These are phyloP conservation scores for Cottoperca gobio DNA, from an alignment of 2,797 vertebrate genomes.

Conservation along the genomic window DNA sequence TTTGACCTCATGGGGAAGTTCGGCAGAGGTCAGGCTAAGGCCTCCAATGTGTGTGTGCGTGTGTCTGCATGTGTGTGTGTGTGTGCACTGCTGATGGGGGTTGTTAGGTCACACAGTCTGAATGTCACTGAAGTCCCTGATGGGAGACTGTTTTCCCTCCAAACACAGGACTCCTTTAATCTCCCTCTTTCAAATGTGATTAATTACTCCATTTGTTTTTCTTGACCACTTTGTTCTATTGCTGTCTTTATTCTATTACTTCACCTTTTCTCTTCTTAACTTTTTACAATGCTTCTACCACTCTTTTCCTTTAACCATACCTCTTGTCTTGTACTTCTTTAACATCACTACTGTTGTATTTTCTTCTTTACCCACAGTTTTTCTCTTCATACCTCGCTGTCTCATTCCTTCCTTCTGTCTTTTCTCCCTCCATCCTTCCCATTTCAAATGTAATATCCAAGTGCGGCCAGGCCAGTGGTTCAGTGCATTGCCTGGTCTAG, in stretches of 20 bases:
- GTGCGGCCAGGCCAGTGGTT: conserved; percentile 55
- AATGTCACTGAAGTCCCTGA: conserved; percentile 36
- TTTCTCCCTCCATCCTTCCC: conserved; percentile 33
- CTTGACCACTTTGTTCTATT: conserved; percentile 12
- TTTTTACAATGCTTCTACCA: not conserved
- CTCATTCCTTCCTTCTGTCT: conserved; percentile 19
- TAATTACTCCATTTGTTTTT: conserved; percentile 66
- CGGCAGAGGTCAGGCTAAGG: conserved; percentile 57
- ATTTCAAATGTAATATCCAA: conserved; percentile 53
- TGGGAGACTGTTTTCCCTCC: conserved; percentile 69
- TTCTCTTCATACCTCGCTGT: conserved; percentile 1
- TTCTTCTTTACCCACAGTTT: conserved; percentile 3
- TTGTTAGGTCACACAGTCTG: conserved; percentile 38
- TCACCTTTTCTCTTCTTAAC: not conserved
- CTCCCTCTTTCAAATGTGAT: conserved; percentile 64
- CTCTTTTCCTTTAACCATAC: not conserved
- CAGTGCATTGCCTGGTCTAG: conserved; percentile 33
- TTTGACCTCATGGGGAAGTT: conserved; percentile 66
- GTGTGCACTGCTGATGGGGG: conserved; percentile 3
- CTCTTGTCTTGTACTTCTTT: not conserved
- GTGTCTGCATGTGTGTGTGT: conserved; percentile 20
- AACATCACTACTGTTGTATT: not conserved
- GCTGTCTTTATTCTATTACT: not conserved
- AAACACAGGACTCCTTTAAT: conserved; percentile 67
- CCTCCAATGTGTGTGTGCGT: conserved; percentile 23